phyloP scores from a whole-genome alignment of 2,888 invertebrate species.

The Heliconius sara region DNA sequence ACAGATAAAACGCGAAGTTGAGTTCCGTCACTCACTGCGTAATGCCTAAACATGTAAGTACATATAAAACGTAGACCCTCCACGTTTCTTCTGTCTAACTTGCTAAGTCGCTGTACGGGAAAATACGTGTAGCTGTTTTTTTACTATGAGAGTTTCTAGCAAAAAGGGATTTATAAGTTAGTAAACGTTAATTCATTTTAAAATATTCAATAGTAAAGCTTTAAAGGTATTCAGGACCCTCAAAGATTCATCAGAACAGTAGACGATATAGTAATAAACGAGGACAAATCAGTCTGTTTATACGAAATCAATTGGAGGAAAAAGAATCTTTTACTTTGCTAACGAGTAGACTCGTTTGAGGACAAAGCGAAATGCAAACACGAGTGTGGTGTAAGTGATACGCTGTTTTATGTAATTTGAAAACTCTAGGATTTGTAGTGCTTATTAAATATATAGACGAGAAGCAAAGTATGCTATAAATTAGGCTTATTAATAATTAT shows the following conservation, averaged over 20 bases:
- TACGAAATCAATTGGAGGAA: slow-evolving; percentile 41
- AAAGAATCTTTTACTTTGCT: slow-evolving; percentile 43
- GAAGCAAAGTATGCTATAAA: no score
- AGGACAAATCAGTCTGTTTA: slow-evolving; percentile 45
- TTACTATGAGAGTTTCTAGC: not conserved
- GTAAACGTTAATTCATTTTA: slow-evolving; percentile 3
- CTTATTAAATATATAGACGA: not conserved
- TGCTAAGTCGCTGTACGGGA: no score
- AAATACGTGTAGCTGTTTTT: no score
- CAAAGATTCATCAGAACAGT: slow-evolving; percentile 32
- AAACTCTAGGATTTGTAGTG: not conserved
- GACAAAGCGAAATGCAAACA: slow-evolving; percentile 44
- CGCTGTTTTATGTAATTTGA: not conserved
- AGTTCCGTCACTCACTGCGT: no score
- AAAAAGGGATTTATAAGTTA: not conserved
- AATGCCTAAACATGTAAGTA: no score
- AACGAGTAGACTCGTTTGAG: slow-evolving; percentile 44
- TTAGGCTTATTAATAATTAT: no score
- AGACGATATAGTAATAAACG: slow-evolving; percentile 39
- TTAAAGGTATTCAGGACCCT: slow-evolving; percentile 25
- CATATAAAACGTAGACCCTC: no score
- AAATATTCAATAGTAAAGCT: slow-evolving; percentile 20
- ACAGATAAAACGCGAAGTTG: no score
- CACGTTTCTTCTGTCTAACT: no score
- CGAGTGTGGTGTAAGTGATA: slow-evolving; percentile 28